Evolutionary conservation across 1,140 invertebrate genomes (phyloP).

Genomic region (Calosoma granatense): DNA sequence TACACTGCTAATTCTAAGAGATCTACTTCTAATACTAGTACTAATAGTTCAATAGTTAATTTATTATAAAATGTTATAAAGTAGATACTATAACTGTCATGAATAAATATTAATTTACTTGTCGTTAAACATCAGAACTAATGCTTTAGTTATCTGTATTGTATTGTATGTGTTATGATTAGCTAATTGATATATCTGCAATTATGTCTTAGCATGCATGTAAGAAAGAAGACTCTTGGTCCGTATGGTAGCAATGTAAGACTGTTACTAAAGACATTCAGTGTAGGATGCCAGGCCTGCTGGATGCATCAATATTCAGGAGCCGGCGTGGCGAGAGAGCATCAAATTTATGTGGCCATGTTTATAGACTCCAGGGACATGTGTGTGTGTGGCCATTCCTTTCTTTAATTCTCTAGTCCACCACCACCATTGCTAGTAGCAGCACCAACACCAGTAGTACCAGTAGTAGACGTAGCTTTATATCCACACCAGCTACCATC

Average conservation of each 20-base stretch:
- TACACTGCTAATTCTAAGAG: too few relatives aligned
- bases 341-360: conserved; percentile 31
- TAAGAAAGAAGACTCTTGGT: not conserved
- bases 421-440: not conserved
- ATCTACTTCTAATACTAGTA: not conserved
- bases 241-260: not conserved
- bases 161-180: not conserved
- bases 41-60: not conserved
- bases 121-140: not conserved
- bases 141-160: not conserved
- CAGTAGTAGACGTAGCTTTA: not conserved
- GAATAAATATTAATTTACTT: not conserved
- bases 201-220: not conserved
- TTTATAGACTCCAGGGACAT: conserved; percentile 30
- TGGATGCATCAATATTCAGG: conserved; percentile 28
- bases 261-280: not conserved
- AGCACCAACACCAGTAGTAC: not conserved
- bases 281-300: conserved; percentile 22
- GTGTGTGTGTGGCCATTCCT: conserved; percentile 24
- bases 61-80: not conserved
- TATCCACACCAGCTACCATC: too few relatives aligned
- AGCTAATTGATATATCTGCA: not conserved
- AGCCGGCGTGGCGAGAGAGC: conserved; percentile 23
- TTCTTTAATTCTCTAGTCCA: conserved; percentile 26
- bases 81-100: not conserved